Evolutionary conservation across 1,140 invertebrate genomes (phyloP), one percentile per base, ranked within the genome.

Genomic region (Augochlora pura): DNA sequence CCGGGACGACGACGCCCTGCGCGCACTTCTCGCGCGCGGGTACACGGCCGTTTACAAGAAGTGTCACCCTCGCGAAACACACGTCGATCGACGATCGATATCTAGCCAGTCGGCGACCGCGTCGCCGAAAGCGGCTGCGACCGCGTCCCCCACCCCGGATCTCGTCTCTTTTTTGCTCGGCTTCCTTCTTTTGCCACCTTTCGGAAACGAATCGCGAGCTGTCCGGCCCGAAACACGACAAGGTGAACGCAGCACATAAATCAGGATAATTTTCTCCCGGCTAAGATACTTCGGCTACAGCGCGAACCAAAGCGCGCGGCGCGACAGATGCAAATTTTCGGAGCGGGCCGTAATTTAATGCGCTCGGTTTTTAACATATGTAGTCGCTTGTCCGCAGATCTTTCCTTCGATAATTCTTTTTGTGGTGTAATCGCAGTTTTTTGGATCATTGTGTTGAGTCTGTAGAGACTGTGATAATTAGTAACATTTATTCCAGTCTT

Each of bases 161-260:
- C 6, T 46, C 49, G 49, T 16, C 16, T 52, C n/a, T n/a, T n/a
- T 63, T 23, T 62, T 70, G n/a, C 27, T 18, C 42, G 42, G 42
- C 14, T 46, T 46, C 21, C n/a, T 69, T 23, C 25, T 78, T 74
- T 75, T 39, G 14, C 64, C 42, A 79, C 68, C 82, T 79, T 60
- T 83, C 27, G 52, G 64, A 23, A 25, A 32, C 49, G 54, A 64
- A 21, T 67, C 59, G 60, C 46, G 66, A 57, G 66, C 38, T 27
- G 32, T 12, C 21, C 12, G 25, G 42, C 23, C 16, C 25, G 25
- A 59, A 38, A 18, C 7, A n/a, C n/a, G n/a, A 52, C 65, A 69
- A 77, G 65, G 54, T 77, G 65, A 69, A 59, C 74, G 14, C 21
- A 25, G 23, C 10, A 23, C 52, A 49, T 68, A 49, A 69, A 69